These are phyloP conservation scores for Strix aluco DNA, from an alignment of 2,113 vertebrate species.

Conservation along the genomic window DNA sequence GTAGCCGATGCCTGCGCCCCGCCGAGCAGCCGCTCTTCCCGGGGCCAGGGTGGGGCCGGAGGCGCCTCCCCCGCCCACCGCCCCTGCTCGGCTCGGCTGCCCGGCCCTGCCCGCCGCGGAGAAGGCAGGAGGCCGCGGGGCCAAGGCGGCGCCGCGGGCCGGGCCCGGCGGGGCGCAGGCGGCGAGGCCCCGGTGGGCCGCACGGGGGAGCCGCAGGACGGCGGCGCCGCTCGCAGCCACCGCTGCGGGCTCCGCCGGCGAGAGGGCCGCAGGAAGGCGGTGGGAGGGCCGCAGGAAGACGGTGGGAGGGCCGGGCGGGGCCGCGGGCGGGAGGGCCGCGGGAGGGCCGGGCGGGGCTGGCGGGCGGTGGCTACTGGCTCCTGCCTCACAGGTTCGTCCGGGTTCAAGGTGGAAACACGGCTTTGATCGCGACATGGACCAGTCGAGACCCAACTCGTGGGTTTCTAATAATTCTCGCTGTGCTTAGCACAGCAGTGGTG, in stretches of 20 bases:
- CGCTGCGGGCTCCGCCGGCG: too few species aligned
- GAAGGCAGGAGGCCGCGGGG: not conserved
- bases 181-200: not conserved
- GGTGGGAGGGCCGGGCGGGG: too few species aligned
- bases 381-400: rapidly evolving
- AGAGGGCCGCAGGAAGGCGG: too few species aligned
- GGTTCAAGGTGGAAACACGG: not conserved
- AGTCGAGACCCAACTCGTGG: too few species aligned
- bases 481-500: not conserved
- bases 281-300: too few species aligned
- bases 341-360: rapidly evolving
- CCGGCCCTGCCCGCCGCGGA: not conserved
- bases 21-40: not conserved
- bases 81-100: not conserved
- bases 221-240: not conserved
- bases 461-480: not conserved
- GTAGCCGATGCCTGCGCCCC: rapidly evolving
- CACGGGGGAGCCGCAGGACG: slow-evolving; percentile 21
- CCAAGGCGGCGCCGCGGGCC: not conserved
- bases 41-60: not conserved
- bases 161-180: too few species aligned
- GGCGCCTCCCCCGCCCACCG: too few species aligned
- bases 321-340: too few species aligned
- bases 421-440: not conserved
- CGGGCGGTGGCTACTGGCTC: not conserved